A percentile compares a stretch with the other conserved stretches of the same genome.
phyloP scores from a whole-genome alignment of 64 coral and sea anemone genomes.

The Actinia equina region DNA sequence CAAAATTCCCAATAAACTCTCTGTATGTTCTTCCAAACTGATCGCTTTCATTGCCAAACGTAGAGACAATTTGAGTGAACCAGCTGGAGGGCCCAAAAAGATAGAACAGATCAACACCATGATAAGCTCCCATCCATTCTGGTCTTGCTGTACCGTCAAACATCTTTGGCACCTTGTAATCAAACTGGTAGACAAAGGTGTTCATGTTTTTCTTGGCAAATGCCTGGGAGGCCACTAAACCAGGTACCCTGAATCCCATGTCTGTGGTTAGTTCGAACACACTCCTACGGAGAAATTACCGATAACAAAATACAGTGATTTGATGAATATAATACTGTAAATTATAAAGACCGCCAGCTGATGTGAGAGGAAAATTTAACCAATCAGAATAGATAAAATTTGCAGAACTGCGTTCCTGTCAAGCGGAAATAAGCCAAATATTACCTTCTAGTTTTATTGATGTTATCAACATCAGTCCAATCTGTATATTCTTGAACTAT shows the following conservation, averaged over 20 bases:
- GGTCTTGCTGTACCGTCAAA: neutral
- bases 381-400: too few relatives aligned
- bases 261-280: neutral
- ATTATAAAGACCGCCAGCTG: too few relatives aligned
- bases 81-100: neutral
- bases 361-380: too few relatives aligned
- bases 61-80: neutral
- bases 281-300: neutral
- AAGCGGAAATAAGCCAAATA: too few relatives aligned
- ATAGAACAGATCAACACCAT: neutral
- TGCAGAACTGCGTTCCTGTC: too few relatives aligned
- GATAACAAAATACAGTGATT: neutral
- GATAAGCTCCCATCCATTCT: neutral
- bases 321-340: too few relatives aligned
- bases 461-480: too few relatives aligned
- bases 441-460: too few relatives aligned
- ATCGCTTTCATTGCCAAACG: neutral
- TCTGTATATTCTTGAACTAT: too few relatives aligned
- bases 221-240: neutral
- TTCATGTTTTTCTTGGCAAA: neutral
- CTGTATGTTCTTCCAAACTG: neutral
- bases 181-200: neutral
- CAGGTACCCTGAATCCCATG: neutral
- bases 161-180: neutral
- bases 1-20: neutral